These are phyloP conservation scores for Scaptomyza graminum DNA, from an alignment of 1,140 invertebrate genomes.

Conservation along the genomic window DNA sequence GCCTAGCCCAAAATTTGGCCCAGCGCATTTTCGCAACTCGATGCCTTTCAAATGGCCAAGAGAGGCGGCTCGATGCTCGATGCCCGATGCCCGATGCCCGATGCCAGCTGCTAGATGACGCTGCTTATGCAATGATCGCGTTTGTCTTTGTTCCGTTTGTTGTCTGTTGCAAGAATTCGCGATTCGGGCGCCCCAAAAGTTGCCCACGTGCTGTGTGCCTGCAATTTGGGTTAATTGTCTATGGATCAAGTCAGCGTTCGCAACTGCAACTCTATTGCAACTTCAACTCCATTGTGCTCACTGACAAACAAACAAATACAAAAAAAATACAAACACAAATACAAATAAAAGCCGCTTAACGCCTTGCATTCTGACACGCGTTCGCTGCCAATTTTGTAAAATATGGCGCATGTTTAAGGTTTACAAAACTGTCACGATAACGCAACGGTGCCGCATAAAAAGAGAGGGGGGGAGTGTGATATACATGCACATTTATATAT, in stretches of 20 bases:
- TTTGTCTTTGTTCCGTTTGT: conserved; percentile 7
- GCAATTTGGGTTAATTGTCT: conserved; percentile 80
- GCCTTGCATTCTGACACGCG: conserved; percentile 73
- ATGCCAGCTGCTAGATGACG: conserved; percentile 64
- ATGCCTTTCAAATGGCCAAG: conserved; percentile 67
- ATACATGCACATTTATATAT: neutral
- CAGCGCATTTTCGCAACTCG: conserved; percentile 40
- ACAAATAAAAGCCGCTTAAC: conserved; percentile 52
- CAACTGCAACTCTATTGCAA: conserved; percentile 6
- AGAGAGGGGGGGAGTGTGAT: neutral
- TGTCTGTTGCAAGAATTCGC: conserved; percentile 63
- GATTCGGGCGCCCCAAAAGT: conserved; percentile 29
- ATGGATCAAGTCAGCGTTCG: conserved; percentile 48
- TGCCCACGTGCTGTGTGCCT: conserved; percentile 64
- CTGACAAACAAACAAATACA: conserved; percentile 1
- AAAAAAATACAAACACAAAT: neutral
- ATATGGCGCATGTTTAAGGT: conserved; percentile 51
- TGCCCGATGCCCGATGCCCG: conserved; percentile 57
- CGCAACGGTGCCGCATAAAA: neutral
- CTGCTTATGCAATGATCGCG: conserved; percentile 66
- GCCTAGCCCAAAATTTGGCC: conserved; percentile 18
- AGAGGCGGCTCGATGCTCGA: conserved; percentile 37
- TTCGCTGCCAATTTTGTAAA: conserved; percentile 51
- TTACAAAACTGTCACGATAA: conserved; percentile 44
- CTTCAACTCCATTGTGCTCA: conserved; percentile 55